Evolutionary conservation across 2,888 invertebrate species (phyloP), one percentile per base, ranked within the genome.

Genomic region (Dynastes tityus): DNA sequence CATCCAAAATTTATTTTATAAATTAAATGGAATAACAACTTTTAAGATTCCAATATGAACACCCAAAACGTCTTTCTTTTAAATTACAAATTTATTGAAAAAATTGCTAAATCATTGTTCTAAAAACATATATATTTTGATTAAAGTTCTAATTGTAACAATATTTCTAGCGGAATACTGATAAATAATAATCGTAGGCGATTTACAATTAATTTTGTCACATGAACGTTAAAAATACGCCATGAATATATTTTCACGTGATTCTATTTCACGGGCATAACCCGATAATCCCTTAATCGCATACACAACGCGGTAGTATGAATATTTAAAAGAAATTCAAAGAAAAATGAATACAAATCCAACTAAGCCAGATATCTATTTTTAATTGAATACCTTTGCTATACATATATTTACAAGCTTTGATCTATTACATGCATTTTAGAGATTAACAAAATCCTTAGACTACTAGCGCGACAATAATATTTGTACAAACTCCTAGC

Each of bases 171-270:
- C n/a, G 8, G 13, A 27, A 27, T 49, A 49, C 2, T 51, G 49
- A 51, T 49, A 16, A 3, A 29, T 29, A 32, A 32, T 3, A 32
- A 32, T 32, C 32, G 4, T 5, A 32, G 32, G 29, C 51, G 53
- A 55, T 55, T 37, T 71, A 22, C 13, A 55, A 71, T 27, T 71
- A 13, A 71, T 55, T 40, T 16, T 22, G 53, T 71, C 71, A 71
- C 71, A 29, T 71, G 71, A 71, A 16, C 11, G n/a, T 55, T 71
- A 55, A 58, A 55, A 53, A 53, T 51, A 70, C 51, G 29, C 29
- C 6, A 9, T 70, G 27, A 27, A 6, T 45, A 53, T 71, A 16
- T n/a, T 55, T 55, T 53, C 71, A 71, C 71, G 32, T 71, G 71
- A 71, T 37, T 55, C n/a, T 22, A 49, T 49, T 45, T 49, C 29